Conservation (phyloP, 2,113 vertebrate genomes). For the Ceyx melanurus region DNA sequence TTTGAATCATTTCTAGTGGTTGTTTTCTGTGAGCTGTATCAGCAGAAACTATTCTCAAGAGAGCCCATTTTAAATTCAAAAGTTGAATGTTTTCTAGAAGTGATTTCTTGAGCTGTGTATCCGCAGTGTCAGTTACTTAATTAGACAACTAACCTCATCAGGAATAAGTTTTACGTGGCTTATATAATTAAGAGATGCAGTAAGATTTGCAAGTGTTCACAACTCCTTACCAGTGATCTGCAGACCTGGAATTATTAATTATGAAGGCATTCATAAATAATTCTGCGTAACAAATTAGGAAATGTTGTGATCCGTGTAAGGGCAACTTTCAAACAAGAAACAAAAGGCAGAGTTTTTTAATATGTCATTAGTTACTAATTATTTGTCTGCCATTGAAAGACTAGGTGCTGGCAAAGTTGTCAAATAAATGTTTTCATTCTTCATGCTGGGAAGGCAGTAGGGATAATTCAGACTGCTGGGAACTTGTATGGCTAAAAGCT, state of each 20-base stretch:
- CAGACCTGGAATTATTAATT: conserved; percentile 47
- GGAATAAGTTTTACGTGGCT: conserved; percentile 2
- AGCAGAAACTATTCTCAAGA: neutral
- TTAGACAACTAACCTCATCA: conserved; percentile 34
- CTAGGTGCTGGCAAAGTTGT: neutral
- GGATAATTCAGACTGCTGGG: neutral
- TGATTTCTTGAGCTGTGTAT: neutral
- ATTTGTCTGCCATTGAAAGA: neutral
- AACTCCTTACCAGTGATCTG: neutral
- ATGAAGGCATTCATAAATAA: conserved; percentile 44
- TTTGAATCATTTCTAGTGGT: neutral
- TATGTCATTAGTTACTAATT: conserved; percentile 17
- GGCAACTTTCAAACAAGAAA: conserved; percentile 49
- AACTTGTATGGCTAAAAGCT: rapidly evolving
- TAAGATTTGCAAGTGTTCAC: neutral
- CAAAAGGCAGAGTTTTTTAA: conserved; percentile 36
- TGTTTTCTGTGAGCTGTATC: conserved; percentile 8
- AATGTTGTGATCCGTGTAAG: conserved; percentile 6
- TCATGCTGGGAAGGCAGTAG: neutral
- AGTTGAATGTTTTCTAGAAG: neutral
- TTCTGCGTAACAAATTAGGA: conserved; percentile 20
- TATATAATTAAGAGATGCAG: conserved; percentile 26
- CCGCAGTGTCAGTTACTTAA: neutral
- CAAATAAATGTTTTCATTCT: neutral
- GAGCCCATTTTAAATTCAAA: neutral